These are phyloP conservation scores for Papilio aristodemus DNA, from an alignment of 1,140 invertebrate genomes.

Conservation along the genomic window DNA sequence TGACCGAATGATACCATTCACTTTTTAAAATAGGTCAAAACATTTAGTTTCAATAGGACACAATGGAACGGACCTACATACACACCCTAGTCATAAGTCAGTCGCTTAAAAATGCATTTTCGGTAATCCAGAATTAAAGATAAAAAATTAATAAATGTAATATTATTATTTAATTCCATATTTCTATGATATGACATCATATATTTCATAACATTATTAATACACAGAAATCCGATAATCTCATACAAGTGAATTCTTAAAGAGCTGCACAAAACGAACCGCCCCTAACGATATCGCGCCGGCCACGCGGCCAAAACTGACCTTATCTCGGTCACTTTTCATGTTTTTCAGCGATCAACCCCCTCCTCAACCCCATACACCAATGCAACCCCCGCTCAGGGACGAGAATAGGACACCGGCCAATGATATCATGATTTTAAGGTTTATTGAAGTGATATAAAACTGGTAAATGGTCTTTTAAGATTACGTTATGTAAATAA, in stretches of 20 bases:
- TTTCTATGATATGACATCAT: not conserved
- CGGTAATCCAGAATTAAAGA: too few relatives aligned
- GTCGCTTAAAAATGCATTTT: too few relatives aligned
- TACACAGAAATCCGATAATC: conserved; percentile 1
- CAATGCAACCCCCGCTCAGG: conserved; percentile 4
- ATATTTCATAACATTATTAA: not conserved
- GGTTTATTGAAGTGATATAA: conserved; percentile 46
- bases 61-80: too few relatives aligned
- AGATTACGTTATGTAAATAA: conserved; percentile 4
- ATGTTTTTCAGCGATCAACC: conserved; percentile 60
- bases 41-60: too few relatives aligned
- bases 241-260: not conserved
- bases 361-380: conserved; percentile 30
- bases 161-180: too few relatives aligned
- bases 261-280: conserved; percentile 14
- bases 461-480: conserved; percentile 31
- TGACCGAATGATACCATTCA: too few relatives aligned
- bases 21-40: too few relatives aligned
- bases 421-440: conserved; percentile 37
- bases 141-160: too few relatives aligned
- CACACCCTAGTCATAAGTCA: too few relatives aligned
- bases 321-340: conserved; percentile 68
- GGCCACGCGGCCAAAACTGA: conserved; percentile 51
- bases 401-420: conserved; percentile 37
- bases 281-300: conserved; percentile 42